A percentile compares a stretch with the other conserved stretches of the same genome.
Evolutionary conservation across 1,140 invertebrate genomes (phyloP).

Genomic region (Diorhabda carinulata): DNA sequence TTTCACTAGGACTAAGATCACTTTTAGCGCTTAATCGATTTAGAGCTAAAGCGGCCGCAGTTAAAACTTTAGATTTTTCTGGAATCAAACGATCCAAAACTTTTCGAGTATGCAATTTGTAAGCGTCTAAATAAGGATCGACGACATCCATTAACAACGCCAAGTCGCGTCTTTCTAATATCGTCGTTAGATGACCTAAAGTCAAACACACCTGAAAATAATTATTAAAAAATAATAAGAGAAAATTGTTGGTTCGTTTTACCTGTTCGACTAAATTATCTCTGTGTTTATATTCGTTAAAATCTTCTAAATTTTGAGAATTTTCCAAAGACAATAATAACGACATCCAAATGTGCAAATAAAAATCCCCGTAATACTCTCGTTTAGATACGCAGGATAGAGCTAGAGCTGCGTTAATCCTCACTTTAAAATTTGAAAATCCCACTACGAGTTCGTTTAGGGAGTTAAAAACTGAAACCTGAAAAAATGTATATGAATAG

Average conservation of each 20-base stretch:
- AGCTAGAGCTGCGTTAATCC: slow-evolving; percentile 77
- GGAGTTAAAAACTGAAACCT: slow-evolving; percentile 48
- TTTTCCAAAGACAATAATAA: slow-evolving; percentile 68
- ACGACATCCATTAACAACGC: slow-evolving; percentile 25
- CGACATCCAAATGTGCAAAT: slow-evolving; percentile 61
- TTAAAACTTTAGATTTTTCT: slow-evolving; percentile 37
- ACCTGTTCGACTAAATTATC: slow-evolving; percentile 70
- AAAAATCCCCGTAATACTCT: slow-evolving; percentile 59
- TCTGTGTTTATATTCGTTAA: slow-evolving; percentile 74
- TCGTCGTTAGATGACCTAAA: slow-evolving; percentile 36
- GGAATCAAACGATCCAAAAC: slow-evolving; percentile 40
- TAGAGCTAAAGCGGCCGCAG: slow-evolving; percentile 28
- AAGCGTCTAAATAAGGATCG: slow-evolving; percentile 28
- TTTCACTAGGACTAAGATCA: slow-evolving; percentile 20
- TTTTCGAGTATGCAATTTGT: slow-evolving; percentile 33
- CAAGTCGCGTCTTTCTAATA: slow-evolving; percentile 36
- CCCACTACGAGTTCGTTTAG: slow-evolving; percentile 51
- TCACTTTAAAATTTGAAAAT: slow-evolving; percentile 63
- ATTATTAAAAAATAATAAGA: not conserved
- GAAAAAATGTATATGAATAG: slow-evolving; percentile 22
- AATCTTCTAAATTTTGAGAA: slow-evolving; percentile 70
- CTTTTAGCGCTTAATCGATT: slow-evolving; percentile 15
- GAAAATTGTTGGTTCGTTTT: not conserved
- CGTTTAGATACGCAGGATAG: slow-evolving; percentile 59
- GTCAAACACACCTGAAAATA: slow-evolving; percentile 40